Percentiles rank a stretch among this genome's conserved stretches.
Evolutionary conservation across 2,888 invertebrate genomes (phyloP).

Genomic region (Protophormia terraenovae): DNA sequence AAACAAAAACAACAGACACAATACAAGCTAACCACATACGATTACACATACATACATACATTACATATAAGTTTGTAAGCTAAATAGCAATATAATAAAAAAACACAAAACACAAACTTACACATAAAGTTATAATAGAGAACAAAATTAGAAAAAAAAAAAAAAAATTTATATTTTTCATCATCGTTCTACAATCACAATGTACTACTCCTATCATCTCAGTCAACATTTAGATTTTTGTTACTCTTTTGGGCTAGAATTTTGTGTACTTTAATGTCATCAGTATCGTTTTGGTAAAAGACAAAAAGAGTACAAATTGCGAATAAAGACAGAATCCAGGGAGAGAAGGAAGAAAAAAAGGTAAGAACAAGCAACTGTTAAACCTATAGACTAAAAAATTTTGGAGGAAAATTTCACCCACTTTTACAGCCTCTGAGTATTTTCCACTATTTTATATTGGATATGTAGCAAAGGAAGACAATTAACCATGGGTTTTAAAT

Average conservation of each 20-base stretch:
- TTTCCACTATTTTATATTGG: no score
- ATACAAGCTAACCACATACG: background rate
- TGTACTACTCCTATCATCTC: constrained; percentile 5
- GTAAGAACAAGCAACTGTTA: no score
- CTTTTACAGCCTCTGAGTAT: no score
- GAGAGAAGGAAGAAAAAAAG: background rate
- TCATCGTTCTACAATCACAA: constrained; percentile 15
- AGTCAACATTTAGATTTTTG: constrained; percentile 24
- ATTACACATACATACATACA: background rate
- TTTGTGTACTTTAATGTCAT: background rate
- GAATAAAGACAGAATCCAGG: background rate
- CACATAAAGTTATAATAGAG: background rate
- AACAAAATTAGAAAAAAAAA: background rate
- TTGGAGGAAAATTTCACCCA: no score
- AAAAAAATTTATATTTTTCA: background rate
- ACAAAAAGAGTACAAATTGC: background rate
- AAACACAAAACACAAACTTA: background rate
- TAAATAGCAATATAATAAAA: constrained; percentile 37
- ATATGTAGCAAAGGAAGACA: no score
- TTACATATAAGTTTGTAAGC: constrained; percentile 4
- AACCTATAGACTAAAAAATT: no score
- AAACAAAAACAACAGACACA: constrained; percentile 1
- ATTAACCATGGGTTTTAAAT: no score
- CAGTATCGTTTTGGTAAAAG: background rate
- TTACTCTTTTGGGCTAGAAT: constrained; percentile 1